phyloP scores from a whole-genome alignment of 2,113 vertebrate species.

The Peromyscus californicus region DNA sequence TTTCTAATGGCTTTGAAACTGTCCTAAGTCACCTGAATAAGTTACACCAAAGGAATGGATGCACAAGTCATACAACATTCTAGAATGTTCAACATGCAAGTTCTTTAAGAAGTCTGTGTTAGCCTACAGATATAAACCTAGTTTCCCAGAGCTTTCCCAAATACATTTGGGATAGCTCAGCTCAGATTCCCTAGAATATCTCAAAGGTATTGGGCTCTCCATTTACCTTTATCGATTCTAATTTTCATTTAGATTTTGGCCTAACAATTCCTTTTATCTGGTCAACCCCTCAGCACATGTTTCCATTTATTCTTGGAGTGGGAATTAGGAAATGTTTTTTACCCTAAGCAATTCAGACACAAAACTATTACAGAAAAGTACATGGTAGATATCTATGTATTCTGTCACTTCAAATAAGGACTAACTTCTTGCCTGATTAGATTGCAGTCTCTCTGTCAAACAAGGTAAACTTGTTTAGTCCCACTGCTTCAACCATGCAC shows the following conservation, averaged over 20 bases:
- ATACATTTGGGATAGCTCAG: not conserved
- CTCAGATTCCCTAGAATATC: not conserved
- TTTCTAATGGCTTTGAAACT: constrained; percentile 37
- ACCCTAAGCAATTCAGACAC: constrained; percentile 39
- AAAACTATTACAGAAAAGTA: constrained; percentile 21
- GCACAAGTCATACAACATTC: constrained; percentile 15
- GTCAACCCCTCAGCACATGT: not conserved
- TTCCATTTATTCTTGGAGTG: constrained; percentile 9
- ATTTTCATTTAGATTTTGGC: constrained; percentile 1
- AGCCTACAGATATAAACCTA: not conserved
- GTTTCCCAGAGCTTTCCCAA: constrained; percentile 38
- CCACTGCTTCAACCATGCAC: not conserved
- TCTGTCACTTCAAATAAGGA: not conserved
- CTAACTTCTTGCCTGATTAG: constrained; percentile 48
- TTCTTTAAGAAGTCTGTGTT: not conserved
- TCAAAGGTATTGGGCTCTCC: constrained; percentile 29
- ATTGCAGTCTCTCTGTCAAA: not conserved
- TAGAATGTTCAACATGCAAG: constrained; percentile 52
- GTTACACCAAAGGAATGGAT: not conserved
- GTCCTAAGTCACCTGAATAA: constrained; percentile 42
- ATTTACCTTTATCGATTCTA: constrained; percentile 5
- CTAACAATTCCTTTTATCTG: not conserved
- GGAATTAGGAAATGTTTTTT: not conserved
- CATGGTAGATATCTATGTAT: not conserved
- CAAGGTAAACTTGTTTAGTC: not conserved